Conservation (phyloP, 2,113 vertebrate species). For the Psophia crepitans region DNA sequence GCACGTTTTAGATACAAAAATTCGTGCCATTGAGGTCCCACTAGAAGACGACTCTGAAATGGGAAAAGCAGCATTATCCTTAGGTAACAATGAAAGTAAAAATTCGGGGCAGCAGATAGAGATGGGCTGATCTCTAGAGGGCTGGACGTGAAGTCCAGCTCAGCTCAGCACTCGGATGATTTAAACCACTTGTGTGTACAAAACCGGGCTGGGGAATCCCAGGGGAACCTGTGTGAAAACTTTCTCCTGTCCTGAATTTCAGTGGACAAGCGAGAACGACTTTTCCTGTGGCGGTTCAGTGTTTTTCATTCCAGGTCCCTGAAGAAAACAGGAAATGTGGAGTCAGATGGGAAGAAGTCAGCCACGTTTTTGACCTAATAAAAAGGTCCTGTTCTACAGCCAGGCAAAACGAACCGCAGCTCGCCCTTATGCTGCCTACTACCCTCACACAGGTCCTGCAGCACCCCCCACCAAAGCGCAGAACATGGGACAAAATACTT, state of each 20-base stretch:
- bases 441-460: not conserved
- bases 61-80: not conserved
- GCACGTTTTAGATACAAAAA: not conserved
- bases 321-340: slow-evolving; percentile 10
- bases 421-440: not conserved
- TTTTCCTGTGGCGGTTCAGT: not conserved
- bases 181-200: not conserved
- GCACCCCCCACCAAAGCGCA: not conserved
- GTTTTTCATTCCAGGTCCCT: not conserved
- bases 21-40: not conserved
- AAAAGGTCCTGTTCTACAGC: not conserved
- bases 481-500: not conserved
- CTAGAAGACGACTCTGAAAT: not conserved
- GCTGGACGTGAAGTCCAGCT: not conserved
- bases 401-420: not conserved
- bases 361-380: not conserved
- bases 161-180: not conserved
- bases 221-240: not conserved
- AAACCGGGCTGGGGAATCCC: not conserved
- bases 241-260: not conserved
- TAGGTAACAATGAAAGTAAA: not conserved
- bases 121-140: not conserved
- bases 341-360: not conserved
- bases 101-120: not conserved
- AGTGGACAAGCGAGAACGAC: not conserved